These are phyloP conservation scores for Catharus minimus DNA, from an alignment of 2,113 vertebrate species.

Conservation along the genomic window DNA sequence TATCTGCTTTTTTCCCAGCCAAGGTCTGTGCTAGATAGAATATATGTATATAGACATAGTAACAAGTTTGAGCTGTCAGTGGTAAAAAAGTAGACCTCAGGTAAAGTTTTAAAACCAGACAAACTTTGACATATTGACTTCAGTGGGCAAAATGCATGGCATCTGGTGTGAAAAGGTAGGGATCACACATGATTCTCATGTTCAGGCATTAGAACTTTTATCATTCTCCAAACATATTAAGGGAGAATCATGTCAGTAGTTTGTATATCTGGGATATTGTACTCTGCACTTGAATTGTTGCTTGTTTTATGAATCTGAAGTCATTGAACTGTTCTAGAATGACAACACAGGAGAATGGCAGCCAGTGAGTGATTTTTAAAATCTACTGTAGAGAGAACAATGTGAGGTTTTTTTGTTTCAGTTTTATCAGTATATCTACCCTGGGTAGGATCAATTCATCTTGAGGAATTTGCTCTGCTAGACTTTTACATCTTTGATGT, in stretches of 20 bases:
- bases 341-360: background rate
- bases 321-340: background rate
- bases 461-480: background rate
- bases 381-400: background rate
- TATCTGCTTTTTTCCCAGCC: background rate
- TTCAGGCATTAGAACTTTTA: background rate
- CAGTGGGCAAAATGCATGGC: background rate
- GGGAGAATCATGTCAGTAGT: background rate
- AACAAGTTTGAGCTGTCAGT: background rate
- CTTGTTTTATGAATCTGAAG: background rate
- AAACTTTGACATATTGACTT: slow-evolving; percentile 9
- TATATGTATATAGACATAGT: background rate
- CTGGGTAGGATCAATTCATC: background rate
- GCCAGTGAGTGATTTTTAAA: background rate
- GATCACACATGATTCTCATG: background rate
- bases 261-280: background rate
- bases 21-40: background rate
- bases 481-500: background rate
- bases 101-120: slow-evolving; percentile 37
- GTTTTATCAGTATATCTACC: background rate
- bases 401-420: background rate
- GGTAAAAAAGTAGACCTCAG: background rate
- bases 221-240: background rate
- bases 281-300: background rate
- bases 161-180: background rate